Conservation (phyloP, 2,797 vertebrate genomes). For the Hipposideros larvatus region DNA sequence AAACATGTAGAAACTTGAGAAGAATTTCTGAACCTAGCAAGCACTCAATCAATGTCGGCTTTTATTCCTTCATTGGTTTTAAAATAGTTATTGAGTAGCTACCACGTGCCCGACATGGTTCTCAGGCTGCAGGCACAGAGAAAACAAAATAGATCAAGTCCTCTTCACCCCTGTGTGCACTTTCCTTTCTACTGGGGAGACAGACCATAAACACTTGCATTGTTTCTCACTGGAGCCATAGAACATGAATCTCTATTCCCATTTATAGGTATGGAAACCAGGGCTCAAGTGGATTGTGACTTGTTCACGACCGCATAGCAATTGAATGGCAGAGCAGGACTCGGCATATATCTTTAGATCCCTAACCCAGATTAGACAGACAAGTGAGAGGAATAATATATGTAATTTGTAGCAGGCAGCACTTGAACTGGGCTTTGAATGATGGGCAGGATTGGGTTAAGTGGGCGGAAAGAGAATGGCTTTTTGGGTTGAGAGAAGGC, state of each 20-base stretch:
- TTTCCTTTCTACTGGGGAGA: neutral
- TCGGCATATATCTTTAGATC: neutral
- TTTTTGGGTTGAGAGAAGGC: neutral
- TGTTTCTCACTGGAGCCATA: neutral
- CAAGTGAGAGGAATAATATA: neutral
- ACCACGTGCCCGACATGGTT: neutral
- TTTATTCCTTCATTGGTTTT: neutral
- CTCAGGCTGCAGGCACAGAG: neutral
- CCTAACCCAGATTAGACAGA: neutral
- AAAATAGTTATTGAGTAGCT: neutral
- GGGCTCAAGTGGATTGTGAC: neutral
- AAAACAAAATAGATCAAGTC: neutral
- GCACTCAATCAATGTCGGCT: neutral
- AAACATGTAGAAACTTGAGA: neutral
- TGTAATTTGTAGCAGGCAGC: neutral
- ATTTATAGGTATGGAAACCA: neutral
- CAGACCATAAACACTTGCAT: neutral
- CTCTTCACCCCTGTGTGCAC: neutral
- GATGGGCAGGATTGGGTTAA: neutral
- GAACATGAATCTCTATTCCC: neutral
- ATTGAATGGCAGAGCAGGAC: neutral
- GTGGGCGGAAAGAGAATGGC: neutral
- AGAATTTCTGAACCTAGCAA: neutral
- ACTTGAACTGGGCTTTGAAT: neutral
- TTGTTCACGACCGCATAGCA: neutral